Evolutionary conservation across 2,797 vertebrate genomes (phyloP).

Genomic region (Heliangelus exortis): DNA sequence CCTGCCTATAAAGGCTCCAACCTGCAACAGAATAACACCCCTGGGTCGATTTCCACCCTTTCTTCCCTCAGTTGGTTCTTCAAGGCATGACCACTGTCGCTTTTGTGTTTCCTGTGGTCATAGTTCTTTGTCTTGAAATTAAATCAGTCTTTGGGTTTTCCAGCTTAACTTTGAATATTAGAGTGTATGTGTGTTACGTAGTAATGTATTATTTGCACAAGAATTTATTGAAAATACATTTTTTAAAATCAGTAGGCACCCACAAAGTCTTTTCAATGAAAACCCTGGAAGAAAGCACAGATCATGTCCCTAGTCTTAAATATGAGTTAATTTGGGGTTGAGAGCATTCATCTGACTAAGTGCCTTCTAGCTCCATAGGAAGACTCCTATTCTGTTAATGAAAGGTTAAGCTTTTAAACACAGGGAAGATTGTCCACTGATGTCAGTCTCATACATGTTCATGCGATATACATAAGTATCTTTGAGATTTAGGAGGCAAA

Average conservation of each 20-base stretch:
- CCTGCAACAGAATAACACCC: neutral
- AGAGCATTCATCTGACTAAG: slow-evolving; percentile 2
- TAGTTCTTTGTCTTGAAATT: neutral
- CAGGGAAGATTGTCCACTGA: neutral
- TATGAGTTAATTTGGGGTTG: neutral
- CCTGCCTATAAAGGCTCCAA: neutral
- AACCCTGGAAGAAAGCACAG: neutral
- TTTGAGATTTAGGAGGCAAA: neutral
- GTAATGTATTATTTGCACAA: neutral
- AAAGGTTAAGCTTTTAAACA: slow-evolving; percentile 29
- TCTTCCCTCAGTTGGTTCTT: neutral
- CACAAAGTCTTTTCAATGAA: neutral
- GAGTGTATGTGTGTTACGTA: neutral
- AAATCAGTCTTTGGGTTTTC: neutral
- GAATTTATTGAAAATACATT: neutral
- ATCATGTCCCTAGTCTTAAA: neutral
- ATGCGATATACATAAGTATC: neutral
- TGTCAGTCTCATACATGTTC: neutral
- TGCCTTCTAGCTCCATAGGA: slow-evolving; percentile 27
- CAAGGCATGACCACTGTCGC: neutral
- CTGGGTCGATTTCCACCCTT: neutral
- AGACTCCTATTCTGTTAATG: slow-evolving; percentile 25
- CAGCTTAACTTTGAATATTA: neutral
- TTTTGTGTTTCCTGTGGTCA: neutral
- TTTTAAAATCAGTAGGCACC: neutral